Evolutionary conservation across 2,888 invertebrate genomes (phyloP), one percentile per base, ranked within the genome.

Genomic region (Noctua fimbriata): DNA sequence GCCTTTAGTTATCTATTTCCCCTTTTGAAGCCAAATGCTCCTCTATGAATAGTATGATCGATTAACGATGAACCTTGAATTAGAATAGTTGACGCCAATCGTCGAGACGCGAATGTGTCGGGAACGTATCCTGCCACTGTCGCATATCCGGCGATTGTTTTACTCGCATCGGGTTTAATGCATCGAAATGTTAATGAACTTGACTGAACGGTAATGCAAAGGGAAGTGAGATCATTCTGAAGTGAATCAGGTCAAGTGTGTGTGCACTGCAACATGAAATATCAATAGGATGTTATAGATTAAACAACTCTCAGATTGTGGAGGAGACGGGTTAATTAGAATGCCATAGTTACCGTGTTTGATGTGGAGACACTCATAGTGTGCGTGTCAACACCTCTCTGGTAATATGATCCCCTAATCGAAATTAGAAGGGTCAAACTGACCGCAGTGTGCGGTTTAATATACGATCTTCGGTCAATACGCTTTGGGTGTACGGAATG

Each of bases 71-170:
- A 89, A 89, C 87, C 89, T 91, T 91, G 87, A 92, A 93, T 93
- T 93, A 92, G 91, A 93, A 92, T 91, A 87, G 88, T 83, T 93
- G 93, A 93, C 93, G 93, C 94, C 93, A 93, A 87, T 78, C 82
- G 90, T 91, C 89, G 92, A 93, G 94, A 94, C 93, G 92, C 91
- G 90, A 93, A 93, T 93, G 92, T 91, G 93, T 90, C 93, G 92
- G 91, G 90, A 90, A 91, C 92, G 92, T 95, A 94, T 96, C 96
- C 96, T 93, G 94, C 77, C 89, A 87, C 90, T 90, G 93, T 83
- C 87, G 87, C 90, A 93, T 93, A 93, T 95, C 96, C 95, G 95
- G 91, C 92, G 92, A 94, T 95, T 95, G 95, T 95, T 93, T 92
- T 89, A 92, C 90, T 87, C 67, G 71, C 83, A 84, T 82, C 78